Percentiles rank a stretch among this genome's conserved stretches.
phyloP scores from a whole-genome alignment of 2,113 vertebrate species.

The Odontesthes bonariensis region DNA sequence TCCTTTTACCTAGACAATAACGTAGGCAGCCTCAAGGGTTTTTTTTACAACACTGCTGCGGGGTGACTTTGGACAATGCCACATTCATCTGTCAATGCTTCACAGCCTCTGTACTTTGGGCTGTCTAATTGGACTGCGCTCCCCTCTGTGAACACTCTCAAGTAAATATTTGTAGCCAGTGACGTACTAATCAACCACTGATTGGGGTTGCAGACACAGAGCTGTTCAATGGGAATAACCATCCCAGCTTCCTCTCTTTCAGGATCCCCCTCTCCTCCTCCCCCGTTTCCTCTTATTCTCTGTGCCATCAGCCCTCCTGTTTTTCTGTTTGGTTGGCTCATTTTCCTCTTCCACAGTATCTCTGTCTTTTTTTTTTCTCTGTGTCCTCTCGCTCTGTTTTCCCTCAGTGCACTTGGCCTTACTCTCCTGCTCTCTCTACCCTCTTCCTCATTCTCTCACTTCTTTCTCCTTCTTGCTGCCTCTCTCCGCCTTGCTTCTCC shows the following conservation, averaged over 20 bases:
- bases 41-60: not conserved
- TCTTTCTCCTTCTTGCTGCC: constrained; percentile 47
- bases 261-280: not conserved
- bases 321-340: constrained; percentile 51
- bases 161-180: constrained; percentile 77
- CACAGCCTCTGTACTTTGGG: not conserved
- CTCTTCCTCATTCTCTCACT: constrained; percentile 48
- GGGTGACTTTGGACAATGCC: not conserved
- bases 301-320: constrained; percentile 53
- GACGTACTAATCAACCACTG: constrained; percentile 75
- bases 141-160: constrained; percentile 68
- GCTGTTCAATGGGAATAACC: constrained; percentile 57
- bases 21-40: no score
- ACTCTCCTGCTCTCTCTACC: constrained; percentile 60
- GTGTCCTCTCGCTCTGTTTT: constrained; percentile 47
- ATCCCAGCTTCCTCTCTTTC: constrained; percentile 49
- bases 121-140: constrained; percentile 60
- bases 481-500: constrained; percentile 62
- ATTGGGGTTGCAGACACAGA: constrained; percentile 62
- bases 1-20: no score
- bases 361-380: constrained; percentile 27
- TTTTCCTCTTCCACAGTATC: constrained; percentile 57
- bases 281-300: constrained; percentile 29
- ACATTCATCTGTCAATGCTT: not conserved
- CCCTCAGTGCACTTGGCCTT: constrained; percentile 64